A percentile compares a stretch with the other conserved stretches of the same genome.
Evolutionary conservation across 2,113 vertebrate species (phyloP).

Genomic region (Cepphus grylle): DNA sequence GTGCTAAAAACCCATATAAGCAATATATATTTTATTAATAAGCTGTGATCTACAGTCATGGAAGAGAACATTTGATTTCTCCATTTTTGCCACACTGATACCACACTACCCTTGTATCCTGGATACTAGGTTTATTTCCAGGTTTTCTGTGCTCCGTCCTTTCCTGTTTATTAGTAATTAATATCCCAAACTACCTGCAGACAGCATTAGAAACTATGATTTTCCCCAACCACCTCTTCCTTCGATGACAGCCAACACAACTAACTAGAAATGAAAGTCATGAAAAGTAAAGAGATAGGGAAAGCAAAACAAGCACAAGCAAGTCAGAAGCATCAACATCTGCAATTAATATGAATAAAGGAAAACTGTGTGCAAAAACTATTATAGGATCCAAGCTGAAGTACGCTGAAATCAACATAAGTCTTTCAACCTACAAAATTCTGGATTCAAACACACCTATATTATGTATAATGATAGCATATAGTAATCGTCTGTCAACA

Average conservation of each 20-base stretch:
- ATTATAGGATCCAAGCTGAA: not conserved
- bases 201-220: not conserved
- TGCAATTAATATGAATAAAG: not conserved
- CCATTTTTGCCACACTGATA: not conserved
- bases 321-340: not conserved
- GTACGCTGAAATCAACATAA: not conserved
- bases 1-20: not conserved
- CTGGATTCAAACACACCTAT: not conserved
- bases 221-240: not conserved
- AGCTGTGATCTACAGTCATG: not conserved
- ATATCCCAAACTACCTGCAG: not conserved
- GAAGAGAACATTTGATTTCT: not conserved
- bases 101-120: not conserved
- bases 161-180: not conserved
- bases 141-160: not conserved
- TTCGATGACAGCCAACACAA: not conserved
- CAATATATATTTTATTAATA: not conserved
- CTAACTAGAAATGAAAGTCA: not conserved
- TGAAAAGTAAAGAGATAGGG: not conserved
- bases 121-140: not conserved
- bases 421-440: not conserved
- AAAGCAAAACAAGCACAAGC: not conserved
- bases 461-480: accelerated
- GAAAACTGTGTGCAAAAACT: not conserved
- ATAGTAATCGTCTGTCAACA: not conserved